These are phyloP conservation scores for Gisinianus flammeolus DNA, from an alignment of 2,888 invertebrate species.

Conservation along the genomic window DNA sequence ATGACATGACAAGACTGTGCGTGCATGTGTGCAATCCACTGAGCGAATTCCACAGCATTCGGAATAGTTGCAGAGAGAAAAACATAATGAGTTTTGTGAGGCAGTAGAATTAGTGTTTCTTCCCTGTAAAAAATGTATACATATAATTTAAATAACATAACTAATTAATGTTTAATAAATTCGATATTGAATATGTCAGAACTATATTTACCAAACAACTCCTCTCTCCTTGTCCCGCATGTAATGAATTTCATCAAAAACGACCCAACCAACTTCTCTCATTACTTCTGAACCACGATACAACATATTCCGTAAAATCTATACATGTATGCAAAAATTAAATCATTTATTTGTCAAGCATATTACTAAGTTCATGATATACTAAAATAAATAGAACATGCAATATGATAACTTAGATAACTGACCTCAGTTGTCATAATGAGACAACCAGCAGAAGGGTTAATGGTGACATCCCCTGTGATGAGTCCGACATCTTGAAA, in stretches of 20 bases:
- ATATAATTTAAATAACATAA: too few species aligned
- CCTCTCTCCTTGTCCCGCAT: conserved; percentile 99
- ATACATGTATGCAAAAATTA: not conserved
- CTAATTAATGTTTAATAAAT: too few species aligned
- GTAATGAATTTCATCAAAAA: conserved; percentile 99
- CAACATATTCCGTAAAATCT: conserved; percentile 97
- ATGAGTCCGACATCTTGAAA: conserved; percentile 97
- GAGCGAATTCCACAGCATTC: conserved; percentile 94
- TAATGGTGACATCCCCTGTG: conserved; percentile 99
- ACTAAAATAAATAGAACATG: not conserved
- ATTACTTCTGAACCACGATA: conserved; percentile 98
- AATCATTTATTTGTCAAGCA: not conserved
- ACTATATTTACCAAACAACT: conserved; percentile 99
- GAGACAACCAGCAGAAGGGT: conserved; percentile 95
- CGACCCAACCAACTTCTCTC: conserved; percentile 99
- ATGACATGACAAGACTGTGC: conserved; percentile 98
- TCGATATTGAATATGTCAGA: too few species aligned
- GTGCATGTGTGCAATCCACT: conserved; percentile 93
- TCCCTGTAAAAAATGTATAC: too few species aligned
- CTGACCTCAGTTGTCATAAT: conserved; percentile 98
- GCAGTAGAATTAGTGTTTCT: conserved; percentile 95
- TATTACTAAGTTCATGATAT: not conserved
- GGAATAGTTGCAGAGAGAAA: conserved; percentile 99
- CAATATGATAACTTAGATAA: not conserved
- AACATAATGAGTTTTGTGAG: conserved; percentile 97